Base-by-base conservation (phyloP, 2,888 invertebrate species). In the Ochropacha duplaris region DNA sequence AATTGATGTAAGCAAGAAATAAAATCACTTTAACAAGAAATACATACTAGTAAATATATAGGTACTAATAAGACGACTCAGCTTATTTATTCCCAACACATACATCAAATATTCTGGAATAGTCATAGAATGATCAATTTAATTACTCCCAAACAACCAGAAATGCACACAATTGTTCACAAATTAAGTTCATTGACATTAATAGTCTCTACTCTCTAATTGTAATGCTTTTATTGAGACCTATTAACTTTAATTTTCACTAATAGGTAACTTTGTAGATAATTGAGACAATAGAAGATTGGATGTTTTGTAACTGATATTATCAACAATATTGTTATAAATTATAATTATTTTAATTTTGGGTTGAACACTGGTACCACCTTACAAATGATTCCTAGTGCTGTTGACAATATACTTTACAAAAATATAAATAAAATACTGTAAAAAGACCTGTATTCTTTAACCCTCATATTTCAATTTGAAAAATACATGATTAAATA, bases 401-500 rank as follows among this genome's bases (percentile, higher is more conserved):
- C 44, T 16, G 34, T 14, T 34, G 34, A 3, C 3, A 34, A 2
- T 16, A 16, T 16, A 14, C n/a, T n/a, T n/a, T n/a, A 39, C n/a
- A 4, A 39, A 16, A 39, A 39, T 39, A 5, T 4, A 36, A n/a
- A n/a, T n/a, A 6, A 39, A 16, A 16, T 16, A 2, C 6, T 16
- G 1, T 19, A 9, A 19, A 44, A 19, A 3, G 19, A 44, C 31
- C 28, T 52, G 22, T 22, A 22, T 22, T 11, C 12, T 6, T 22
- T 52, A 8, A 19, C 22, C 14, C 19, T 22, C 22, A 9, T 31
- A 31, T 12, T 51, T 31, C 16, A 52, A 58, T 19, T 76, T 89
- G 92, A 92, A 39, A 49, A 44, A 2, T 26, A 50, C 60, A n/a
- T n/a, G n/a, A n/a, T n/a, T n/a, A 62, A 81, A 72, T 88, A 98